Evolutionary conservation across 2,797 vertebrate genomes (phyloP), one percentile per base, ranked within the genome.

Genomic region (Lepilemur septentrionalis): DNA sequence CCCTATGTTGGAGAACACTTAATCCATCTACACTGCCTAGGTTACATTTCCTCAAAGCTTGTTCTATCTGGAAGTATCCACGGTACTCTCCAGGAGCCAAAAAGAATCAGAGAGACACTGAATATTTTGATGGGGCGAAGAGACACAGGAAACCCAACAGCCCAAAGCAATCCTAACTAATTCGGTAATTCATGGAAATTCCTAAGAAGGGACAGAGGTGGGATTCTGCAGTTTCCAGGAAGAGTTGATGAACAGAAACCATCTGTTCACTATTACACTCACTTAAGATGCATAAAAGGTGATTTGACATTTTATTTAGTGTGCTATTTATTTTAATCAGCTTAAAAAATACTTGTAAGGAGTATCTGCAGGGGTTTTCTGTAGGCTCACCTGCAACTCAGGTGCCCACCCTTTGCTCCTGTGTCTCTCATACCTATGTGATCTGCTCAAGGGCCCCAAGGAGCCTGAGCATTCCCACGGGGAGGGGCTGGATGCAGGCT

Each of bases 11-110:
- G 73, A 18, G 65, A 72, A 48, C 30, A 4, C 46, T 20, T 15
- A 11, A 11, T 2, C 67, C 9, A 7, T 1, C 18, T 2, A n/a
- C 5, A 30, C 7, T 5, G 1, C 52, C 43, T 38, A 9, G 11
- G 8, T 13, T 41, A 38, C 4, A 13, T 25, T 14, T 75, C 87
- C 69, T 41, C 2, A 6, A 23, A 59, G 57, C 1, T 50, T 57
- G 41, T 90, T 69, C 43, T 52, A 52, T 41, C 38, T 35, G 0
- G 43, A 35, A 86, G 52, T 22, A 46, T 22, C 57, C 65, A 57
- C 10, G 28, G 50, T 12, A 67, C 23, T 30, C 5, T 89, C n/a
- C 22, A 23, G 6, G 23, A 25, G 12, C 18, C 67, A 65, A 93
- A 80, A 32, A 30, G 28, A 67, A 78, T 22, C 23, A 69, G n/a